Evolutionary conservation across 2,888 invertebrate genomes (phyloP).

Genomic region (Seira musarum): DNA sequence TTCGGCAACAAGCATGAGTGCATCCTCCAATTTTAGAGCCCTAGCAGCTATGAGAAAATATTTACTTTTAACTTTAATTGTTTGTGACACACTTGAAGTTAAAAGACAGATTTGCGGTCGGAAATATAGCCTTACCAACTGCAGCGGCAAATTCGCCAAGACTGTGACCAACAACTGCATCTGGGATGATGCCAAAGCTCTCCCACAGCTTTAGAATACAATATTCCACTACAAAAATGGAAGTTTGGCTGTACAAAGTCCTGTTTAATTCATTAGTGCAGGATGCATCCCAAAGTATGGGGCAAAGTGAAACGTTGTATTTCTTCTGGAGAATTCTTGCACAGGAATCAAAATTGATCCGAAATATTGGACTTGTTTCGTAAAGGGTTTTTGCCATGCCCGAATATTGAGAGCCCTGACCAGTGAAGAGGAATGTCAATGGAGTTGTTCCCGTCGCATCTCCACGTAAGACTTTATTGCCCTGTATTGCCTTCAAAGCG

Average conservation of each 20-base stretch:
- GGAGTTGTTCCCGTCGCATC: conserved; percentile 23
- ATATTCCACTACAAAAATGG: conserved; percentile 55
- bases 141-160: conserved; percentile 58
- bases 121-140: too few species aligned
- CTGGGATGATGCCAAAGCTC: conserved; percentile 46
- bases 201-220: conserved; percentile 41
- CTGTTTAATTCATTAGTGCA: not conserved
- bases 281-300: conserved; percentile 28
- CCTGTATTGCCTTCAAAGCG: conserved; percentile 31
- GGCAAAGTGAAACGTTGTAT: conserved; percentile 7
- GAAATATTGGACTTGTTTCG: conserved; percentile 41
- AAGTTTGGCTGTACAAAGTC: conserved; percentile 51
- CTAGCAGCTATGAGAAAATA: too few species aligned
- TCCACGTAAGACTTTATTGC: conserved; percentile 23
- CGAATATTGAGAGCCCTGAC: conserved; percentile 44
- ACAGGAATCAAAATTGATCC: conserved; percentile 43
- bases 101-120: too few species aligned
- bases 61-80: too few species aligned
- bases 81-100: too few species aligned
- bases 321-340: not conserved
- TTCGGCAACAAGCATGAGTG: conserved; percentile 47
- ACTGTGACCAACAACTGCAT: conserved; percentile 59
- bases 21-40: conserved; percentile 41
- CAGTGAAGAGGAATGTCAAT: conserved; percentile 54
- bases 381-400: conserved; percentile 53